A percentile compares a stretch with the other conserved stretches of the same genome.
Conservation (phyloP, 2,888 invertebrate genomes). For the Orthosia incerta region DNA sequence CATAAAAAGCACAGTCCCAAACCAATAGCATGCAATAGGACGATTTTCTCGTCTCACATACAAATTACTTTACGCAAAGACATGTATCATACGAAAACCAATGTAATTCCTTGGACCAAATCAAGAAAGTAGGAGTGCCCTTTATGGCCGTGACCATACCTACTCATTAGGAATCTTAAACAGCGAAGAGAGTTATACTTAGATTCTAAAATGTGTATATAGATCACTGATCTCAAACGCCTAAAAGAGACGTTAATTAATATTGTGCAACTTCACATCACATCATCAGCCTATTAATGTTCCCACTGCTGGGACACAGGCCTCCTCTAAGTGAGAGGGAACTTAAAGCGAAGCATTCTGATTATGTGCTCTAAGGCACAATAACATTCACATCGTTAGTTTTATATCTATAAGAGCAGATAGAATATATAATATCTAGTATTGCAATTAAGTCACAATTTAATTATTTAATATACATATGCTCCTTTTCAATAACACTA, state of each 20-base stretch:
- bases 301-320: no score
- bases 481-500: background rate
- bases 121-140: background rate
- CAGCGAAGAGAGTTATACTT: background rate
- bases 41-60: background rate
- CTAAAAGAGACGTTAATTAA: constrained; percentile 3
- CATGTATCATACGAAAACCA: background rate
- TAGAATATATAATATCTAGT: background rate
- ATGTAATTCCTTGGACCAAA: background rate
- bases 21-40: background rate
- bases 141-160: constrained; percentile 3
- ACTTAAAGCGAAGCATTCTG: background rate
- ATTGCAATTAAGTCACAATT: background rate
- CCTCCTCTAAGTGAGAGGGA: no score
- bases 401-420: background rate
- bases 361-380: background rate
- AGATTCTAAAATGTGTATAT: constrained; percentile 4
- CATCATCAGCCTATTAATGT: no score
- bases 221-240: constrained; percentile 21
- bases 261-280: background rate
- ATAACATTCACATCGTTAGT: constrained; percentile 1
- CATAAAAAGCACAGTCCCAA: background rate
- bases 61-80: background rate
- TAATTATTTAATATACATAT: background rate
- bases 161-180: background rate